Evolutionary conservation across 2,797 vertebrate genomes (phyloP), one percentile per base, ranked within the genome.

Genomic region (Zalophus californianus): DNA sequence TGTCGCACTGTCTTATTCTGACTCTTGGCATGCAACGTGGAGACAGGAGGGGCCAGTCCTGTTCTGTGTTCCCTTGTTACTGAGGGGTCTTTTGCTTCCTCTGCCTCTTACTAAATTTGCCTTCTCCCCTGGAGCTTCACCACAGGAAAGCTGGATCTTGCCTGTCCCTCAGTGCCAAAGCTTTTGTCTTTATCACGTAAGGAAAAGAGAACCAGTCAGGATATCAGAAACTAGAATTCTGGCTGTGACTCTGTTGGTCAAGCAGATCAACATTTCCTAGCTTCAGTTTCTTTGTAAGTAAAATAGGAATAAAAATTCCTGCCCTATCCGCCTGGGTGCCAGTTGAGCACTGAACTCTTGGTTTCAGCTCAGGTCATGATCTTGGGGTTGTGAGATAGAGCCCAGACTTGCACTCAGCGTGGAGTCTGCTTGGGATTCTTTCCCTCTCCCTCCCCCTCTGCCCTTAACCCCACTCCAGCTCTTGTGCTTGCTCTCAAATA

Each of bases 221-320:
- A 88, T 70, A 25, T 85, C 84, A 68, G 56, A 86, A 91, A 89
- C 29, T 35, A 80, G 25, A 85, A 13, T 56, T 75, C 64, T 83
- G 80, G 44, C 54, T 56, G 4, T 75, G 52, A 88, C 18, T 77
- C 20, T 56, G 56, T 32, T 35, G 66, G 10, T 94, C 52, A 89
- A 94, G 29, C 32, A 77, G 15, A 11, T 91, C 52, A 75, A 62
- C 2, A 13, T 58, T 32, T 32, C 56, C 80, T 41, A 72, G 50
- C 16, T 58, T 91, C 58, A 60, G 48, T 78, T 35, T 93, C 72
- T 77, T 91, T 84, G 0, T 29, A 91, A 80, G 56, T 85, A 84
- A 94, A 91, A 93, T 66, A 12, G 25, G 8, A 90, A 86, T 13
- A 85, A 90, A 91, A 93, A n/a, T 62, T 64, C 27, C 73, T 77